Evolutionary conservation across 2,888 invertebrate genomes (phyloP).

Genomic region (Yponomeuta plumbellus): DNA sequence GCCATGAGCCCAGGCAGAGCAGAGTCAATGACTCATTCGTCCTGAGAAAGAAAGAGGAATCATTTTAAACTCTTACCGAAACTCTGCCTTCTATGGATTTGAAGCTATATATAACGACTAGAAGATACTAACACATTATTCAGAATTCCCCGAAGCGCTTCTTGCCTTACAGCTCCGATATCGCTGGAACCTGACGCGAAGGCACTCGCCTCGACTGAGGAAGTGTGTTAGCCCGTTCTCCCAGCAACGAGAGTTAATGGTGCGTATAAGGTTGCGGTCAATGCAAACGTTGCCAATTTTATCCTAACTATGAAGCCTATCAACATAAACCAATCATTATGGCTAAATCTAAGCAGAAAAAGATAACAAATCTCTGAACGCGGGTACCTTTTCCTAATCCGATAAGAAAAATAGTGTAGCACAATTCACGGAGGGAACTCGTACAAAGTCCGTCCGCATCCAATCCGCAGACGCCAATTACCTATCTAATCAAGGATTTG

Average conservation of each 20-base stretch:
- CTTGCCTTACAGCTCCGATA: not conserved
- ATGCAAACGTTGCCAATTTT: not conserved
- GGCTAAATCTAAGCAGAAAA: not conserved
- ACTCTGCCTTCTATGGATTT: no score
- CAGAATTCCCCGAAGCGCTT: not conserved
- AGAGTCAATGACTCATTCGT: no score
- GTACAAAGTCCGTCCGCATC: conserved; percentile 32
- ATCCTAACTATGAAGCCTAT: not conserved
- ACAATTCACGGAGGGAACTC: not conserved
- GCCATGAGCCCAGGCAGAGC: no score
- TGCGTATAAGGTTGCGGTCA: conserved; percentile 6
- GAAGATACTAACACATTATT: no score
- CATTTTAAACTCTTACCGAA: no score
- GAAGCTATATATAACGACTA: no score
- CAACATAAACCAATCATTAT: not conserved
- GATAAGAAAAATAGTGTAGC: conserved; percentile 3
- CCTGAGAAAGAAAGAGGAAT: no score
- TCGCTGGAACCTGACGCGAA: not conserved
- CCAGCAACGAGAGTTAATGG: conserved; percentile 6
- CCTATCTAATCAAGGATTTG: conserved; percentile 58
- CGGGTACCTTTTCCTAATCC: not conserved
- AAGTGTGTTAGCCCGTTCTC: not conserved
- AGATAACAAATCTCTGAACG: not conserved
- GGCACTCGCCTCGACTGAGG: not conserved
- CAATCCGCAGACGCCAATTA: conserved; percentile 54